Evolutionary conservation across 1,140 invertebrate species (phyloP).

Genomic region (Cataglyphis hispanica): DNA sequence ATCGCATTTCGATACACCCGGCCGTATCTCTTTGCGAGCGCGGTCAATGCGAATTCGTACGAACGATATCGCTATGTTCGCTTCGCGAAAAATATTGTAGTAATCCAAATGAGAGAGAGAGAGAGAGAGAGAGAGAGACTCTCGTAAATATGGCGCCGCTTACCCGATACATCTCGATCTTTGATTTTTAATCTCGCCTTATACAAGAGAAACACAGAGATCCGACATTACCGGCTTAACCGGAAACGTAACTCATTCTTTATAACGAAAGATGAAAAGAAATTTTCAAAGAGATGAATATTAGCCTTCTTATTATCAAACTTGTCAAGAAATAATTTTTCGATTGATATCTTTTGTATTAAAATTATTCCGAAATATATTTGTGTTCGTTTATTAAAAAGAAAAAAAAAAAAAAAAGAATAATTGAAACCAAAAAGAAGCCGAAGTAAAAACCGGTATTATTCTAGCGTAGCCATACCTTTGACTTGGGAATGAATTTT

Average conservation of each 20-base stretch:
- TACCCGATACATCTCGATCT: background rate
- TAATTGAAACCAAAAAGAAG: background rate
- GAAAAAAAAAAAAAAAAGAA: background rate
- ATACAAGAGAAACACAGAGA: background rate
- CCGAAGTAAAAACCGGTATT: background rate
- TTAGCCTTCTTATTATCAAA: background rate
- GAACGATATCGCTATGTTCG: slow-evolving; percentile 56
- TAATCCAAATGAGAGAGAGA: background rate
- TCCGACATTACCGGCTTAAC: background rate
- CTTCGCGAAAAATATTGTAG: slow-evolving; percentile 65
- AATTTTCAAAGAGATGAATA: background rate
- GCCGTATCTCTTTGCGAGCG: slow-evolving; percentile 69
- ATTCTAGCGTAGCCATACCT: slow-evolving; percentile 20
- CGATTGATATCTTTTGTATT: background rate
- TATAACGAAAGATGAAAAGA: background rate
- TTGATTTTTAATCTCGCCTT: slow-evolving; percentile 60
- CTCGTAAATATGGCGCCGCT: slow-evolving; percentile 67
- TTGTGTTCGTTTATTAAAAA: background rate
- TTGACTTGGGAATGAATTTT: slow-evolving; percentile 41
- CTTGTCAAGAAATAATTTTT: background rate
- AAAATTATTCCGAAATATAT: background rate
- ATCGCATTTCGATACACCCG: slow-evolving; percentile 76
- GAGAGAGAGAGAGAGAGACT: background rate
- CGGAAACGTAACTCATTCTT: background rate
- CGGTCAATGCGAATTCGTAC: slow-evolving; percentile 60